A percentile compares a stretch with the other conserved stretches of the same genome.
phyloP scores from a whole-genome alignment of 2,797 vertebrate species.

The Rhinella marina region DNA sequence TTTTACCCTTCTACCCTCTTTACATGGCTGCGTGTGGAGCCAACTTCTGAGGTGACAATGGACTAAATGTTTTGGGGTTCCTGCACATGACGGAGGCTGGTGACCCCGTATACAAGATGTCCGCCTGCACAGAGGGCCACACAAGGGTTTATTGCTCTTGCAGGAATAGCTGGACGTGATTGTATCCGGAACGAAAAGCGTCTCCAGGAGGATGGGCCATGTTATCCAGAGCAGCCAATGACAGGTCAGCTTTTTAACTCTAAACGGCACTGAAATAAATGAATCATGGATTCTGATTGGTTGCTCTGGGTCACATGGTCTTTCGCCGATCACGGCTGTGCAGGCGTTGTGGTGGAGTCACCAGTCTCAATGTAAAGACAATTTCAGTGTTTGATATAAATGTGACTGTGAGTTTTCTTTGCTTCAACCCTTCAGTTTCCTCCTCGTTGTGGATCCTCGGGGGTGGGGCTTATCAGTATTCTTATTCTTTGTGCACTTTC shows the following conservation, averaged over 20 bases:
- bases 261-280: background rate
- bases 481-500: constrained; percentile 52
- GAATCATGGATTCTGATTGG: background rate
- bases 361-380: background rate
- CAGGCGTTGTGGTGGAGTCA: background rate
- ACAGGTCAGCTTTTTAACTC: background rate
- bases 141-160: background rate
- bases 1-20: background rate
- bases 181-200: no score
- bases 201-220: background rate
- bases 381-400: constrained; percentile 3
- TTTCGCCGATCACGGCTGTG: background rate
- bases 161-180: no score
- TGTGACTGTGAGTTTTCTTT: background rate
- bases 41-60: background rate
- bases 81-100: background rate
- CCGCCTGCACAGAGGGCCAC: background rate
- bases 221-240: background rate
- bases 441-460: background rate
- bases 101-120: background rate
- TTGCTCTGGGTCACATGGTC: background rate
- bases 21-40: background rate
- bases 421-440: background rate
- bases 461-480: constrained; percentile 54
- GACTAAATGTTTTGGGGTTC: background rate